Base-by-base conservation (phyloP, 2,888 invertebrate genomes). In the Caenorhabditis becei region DNA sequence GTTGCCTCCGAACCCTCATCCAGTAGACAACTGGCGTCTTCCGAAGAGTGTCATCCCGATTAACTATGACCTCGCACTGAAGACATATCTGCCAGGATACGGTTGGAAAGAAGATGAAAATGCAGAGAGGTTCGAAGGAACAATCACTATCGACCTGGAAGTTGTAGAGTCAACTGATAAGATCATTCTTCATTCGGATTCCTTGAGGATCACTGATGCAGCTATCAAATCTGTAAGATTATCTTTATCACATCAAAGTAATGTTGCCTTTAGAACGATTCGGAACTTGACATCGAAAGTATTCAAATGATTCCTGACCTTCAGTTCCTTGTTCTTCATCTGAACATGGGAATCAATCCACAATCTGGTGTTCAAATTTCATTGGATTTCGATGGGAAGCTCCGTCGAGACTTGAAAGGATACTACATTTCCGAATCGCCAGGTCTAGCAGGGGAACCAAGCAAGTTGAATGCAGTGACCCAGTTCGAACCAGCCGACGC, bases 401-500 rank as follows among this genome's bases (percentile, higher is more conserved):
- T 89, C 16, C 14, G 62, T 14, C 24, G 18, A 0, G 72, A 59
- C 11, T 70, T 84, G 23, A 80, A 80, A 56, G 89, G 89, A 41
- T 81, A 84, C 20, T 71, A 71, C 18, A 24, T 61, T 63, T 1
- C 10, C 16, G 26, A 51, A 16, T 56, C 8, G 20, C 16, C 23
- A 56, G n/a, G n/a, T n/a, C n/a, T n/a, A 4, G 14, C 2, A 7
- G 59, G 58, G 54, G 20, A 35, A 16, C 18, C 14, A 1, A 37
- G 10, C 58, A 86, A 82, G 56, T 78, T 83, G 58, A 84, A 87
- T 8, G 90, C 88, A 1, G 85, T 86, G 18, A 88, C 90, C 14
- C 90, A 90, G 69, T 83, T 89, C 72, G 89, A 91, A 59, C 83
- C 89, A 18, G 84, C 83, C 7, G 83, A 83, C 58, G 90, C 90